Evolutionary conservation across 2,797 vertebrate genomes (phyloP).

Genomic region (Neostethus bicornis): DNA sequence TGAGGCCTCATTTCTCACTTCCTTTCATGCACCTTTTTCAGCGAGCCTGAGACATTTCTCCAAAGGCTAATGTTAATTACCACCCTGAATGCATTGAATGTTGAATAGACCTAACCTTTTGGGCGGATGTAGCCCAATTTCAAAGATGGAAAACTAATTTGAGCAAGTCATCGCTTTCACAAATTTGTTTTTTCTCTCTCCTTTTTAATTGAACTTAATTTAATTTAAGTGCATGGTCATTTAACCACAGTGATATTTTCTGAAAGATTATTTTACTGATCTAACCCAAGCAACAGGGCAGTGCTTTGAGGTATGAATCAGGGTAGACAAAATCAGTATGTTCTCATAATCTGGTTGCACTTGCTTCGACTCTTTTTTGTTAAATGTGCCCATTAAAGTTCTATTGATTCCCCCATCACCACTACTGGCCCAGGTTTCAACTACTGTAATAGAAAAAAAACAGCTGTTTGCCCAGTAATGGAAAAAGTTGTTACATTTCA

Average conservation of each 20-base stretch:
- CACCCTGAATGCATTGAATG: constrained; percentile 14
- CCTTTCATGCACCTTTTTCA: constrained; percentile 20
- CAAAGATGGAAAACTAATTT: constrained; percentile 35
- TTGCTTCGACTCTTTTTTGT: constrained; percentile 80
- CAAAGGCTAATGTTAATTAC: constrained; percentile 39
- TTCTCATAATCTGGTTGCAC: constrained; percentile 78
- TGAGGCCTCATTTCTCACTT: constrained; percentile 17
- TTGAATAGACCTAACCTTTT: constrained; percentile 36
- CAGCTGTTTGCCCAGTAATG: constrained; percentile 74
- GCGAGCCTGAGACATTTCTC: constrained; percentile 9
- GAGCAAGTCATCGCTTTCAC: constrained; percentile 10
- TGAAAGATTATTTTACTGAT: no score
- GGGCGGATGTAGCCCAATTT: constrained; percentile 18
- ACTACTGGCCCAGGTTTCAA: constrained; percentile 36
- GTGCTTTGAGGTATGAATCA: constrained; percentile 77
- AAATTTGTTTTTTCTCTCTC: constrained; percentile 8
- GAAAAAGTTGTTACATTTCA: constrained; percentile 81
- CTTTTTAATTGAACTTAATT: constrained; percentile 11
- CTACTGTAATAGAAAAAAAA: constrained; percentile 47
- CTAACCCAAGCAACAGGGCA: constrained; percentile 77
- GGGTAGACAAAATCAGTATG: constrained; percentile 75
- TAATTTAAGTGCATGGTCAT: no score
- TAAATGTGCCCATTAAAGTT: constrained; percentile 86
- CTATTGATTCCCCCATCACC: constrained; percentile 63
- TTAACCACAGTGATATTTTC: no score